These are phyloP conservation scores for Argyra leucocephala DNA, from an alignment of 2,888 invertebrate species.

Conservation along the genomic window DNA sequence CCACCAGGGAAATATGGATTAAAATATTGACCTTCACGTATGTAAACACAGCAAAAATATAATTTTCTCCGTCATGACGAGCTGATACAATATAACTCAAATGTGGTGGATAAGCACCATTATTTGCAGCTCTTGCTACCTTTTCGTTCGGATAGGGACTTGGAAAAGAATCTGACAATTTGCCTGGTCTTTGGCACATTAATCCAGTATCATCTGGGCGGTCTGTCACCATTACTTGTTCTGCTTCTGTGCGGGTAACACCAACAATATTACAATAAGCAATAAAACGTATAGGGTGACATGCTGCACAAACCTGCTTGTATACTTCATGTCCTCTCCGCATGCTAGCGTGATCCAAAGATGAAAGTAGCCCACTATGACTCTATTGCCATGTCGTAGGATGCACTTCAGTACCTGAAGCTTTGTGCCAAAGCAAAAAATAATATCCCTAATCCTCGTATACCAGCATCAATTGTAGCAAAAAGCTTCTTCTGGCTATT, in stretches of 20 bases:
- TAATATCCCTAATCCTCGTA: conserved; percentile 76
- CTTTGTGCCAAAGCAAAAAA: conserved; percentile 76
- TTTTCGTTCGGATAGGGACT: conserved; percentile 93
- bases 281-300: conserved; percentile 89
- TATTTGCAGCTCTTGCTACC: conserved; percentile 93
- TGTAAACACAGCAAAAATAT: conserved; percentile 88
- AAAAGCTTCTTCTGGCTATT: conserved; percentile 71
- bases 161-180: conserved; percentile 84
- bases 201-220: conserved; percentile 85
- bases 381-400: conserved; percentile 76
- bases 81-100: conserved; percentile 79
- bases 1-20: conserved; percentile 99
- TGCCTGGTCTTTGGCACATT: conserved; percentile 87
- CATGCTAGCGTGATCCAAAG: conserved; percentile 81
- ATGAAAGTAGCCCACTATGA: conserved; percentile 64
- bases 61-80: conserved; percentile 91
- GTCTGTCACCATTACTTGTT: conserved; percentile 64
- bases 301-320: conserved; percentile 98
- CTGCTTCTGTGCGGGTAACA: conserved; percentile 84
- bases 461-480: conserved; percentile 68
- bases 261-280: conserved; percentile 87
- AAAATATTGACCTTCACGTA: conserved; percentile 89
- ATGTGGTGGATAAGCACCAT: conserved; percentile 95
- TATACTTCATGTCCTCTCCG: conserved; percentile 93
- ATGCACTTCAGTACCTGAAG: conserved; percentile 71